phyloP scores from a whole-genome alignment of 2,797 vertebrate genomes.

The Halcyon badia region DNA sequence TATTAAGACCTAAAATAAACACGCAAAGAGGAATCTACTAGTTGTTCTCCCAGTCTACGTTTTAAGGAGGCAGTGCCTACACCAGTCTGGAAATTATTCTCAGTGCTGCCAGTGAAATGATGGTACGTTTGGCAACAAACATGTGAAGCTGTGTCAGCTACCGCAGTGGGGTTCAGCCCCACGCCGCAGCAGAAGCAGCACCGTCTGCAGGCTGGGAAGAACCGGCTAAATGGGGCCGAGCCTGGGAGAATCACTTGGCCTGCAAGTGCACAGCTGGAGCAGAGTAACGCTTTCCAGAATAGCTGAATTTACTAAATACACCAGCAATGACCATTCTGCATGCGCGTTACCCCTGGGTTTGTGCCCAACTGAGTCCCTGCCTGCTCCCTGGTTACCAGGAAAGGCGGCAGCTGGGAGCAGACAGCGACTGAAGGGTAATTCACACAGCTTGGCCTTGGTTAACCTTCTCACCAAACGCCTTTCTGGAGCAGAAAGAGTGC shows the following conservation, averaged over 20 bases:
- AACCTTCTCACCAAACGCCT: not conserved
- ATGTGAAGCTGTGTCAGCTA: not conserved
- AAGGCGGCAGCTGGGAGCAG: not conserved
- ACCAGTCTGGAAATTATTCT: not conserved
- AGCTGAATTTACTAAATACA: not conserved
- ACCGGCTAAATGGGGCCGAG: not conserved
- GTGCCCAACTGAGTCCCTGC: not conserved
- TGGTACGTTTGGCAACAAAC: not conserved
- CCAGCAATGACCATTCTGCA: not conserved
- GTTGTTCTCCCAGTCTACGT: not conserved
- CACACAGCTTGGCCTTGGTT: not conserved
- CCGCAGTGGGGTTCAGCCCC: not conserved
- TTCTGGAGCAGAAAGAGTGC: not conserved
- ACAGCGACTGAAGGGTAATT: not conserved
- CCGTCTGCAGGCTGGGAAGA: not conserved
- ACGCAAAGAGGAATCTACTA: conserved; percentile 24
- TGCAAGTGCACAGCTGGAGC: not conserved
- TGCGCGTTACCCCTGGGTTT: fast-evolving
- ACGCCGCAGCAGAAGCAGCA: not conserved
- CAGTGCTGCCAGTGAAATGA: not conserved
- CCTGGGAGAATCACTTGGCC: not conserved
- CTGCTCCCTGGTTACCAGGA: not conserved
- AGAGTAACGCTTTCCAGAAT: fast-evolving
- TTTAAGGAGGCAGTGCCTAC: not conserved
- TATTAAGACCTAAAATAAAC: conserved; percentile 70